These are phyloP conservation scores for Sinodicranocentrus sp. DNA, from an alignment of 2,888 invertebrate species.

Conservation along the genomic window DNA sequence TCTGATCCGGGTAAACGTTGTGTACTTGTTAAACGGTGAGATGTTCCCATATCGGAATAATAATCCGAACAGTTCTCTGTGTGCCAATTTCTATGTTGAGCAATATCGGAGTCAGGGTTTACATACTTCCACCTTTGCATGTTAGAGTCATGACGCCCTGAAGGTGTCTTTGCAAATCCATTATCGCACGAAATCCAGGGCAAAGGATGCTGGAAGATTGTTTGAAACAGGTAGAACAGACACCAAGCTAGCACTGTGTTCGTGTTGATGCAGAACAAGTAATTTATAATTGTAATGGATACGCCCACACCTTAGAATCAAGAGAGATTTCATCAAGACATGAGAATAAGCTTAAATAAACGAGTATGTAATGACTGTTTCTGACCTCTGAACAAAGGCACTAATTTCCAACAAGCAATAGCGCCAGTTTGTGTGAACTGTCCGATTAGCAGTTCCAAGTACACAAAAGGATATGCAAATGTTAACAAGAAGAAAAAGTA, in stretches of 20 bases:
- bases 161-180: conserved; percentile 26
- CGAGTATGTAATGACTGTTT: background rate
- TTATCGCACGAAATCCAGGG: conserved; percentile 61
- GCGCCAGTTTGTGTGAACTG: conserved; percentile 40
- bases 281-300: conserved; percentile 32
- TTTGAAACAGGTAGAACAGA: conserved; percentile 36
- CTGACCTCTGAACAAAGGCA: conserved; percentile 38
- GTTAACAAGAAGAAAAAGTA: conserved; percentile 9
- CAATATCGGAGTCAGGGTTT: background rate
- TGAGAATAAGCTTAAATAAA: no score
- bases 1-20: conserved; percentile 39
- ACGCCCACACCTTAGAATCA: conserved; percentile 28
- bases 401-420: conserved; percentile 39
- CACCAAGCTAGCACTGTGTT: conserved; percentile 38
- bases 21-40: background rate
- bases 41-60: conserved; percentile 29
- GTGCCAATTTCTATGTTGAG: conserved; percentile 41
- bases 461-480: conserved; percentile 29
- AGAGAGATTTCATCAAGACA: no score
- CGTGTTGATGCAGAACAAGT: no score
- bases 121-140: background rate
- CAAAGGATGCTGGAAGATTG: conserved; percentile 20
- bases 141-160: conserved; percentile 5
- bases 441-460: conserved; percentile 51
- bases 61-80: conserved; percentile 41